Evolutionary conservation across 2,888 invertebrate species (phyloP).

Genomic region (Polylopha cassiicola): DNA sequence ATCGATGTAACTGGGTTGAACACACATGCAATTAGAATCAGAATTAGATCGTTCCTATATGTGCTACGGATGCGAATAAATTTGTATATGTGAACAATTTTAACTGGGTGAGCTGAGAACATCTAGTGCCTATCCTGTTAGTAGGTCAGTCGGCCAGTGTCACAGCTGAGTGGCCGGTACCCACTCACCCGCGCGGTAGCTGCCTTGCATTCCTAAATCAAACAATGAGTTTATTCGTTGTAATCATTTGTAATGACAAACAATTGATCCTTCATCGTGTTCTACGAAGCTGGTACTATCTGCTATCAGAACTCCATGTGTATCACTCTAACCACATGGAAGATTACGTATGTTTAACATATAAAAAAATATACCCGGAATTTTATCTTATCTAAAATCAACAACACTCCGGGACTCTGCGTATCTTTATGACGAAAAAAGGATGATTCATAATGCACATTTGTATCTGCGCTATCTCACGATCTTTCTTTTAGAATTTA

Average conservation of each 20-base stretch:
- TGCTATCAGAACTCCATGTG: too few relatives aligned
- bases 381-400: conserved; percentile 16
- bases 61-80: conserved; percentile 24
- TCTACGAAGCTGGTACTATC: too few relatives aligned
- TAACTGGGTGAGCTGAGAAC: conserved; percentile 28
- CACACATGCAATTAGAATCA: too few relatives aligned
- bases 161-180: conserved; percentile 36
- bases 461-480: conserved; percentile 5
- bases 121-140: conserved; percentile 35
- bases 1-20: too few relatives aligned
- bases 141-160: conserved; percentile 64
- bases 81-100: conserved; percentile 50
- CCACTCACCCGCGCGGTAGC: too few relatives aligned
- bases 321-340: too few relatives aligned
- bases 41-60: too few relatives aligned
- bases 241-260: too few relatives aligned
- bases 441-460: conserved; percentile 24
- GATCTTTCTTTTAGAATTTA: too few relatives aligned
- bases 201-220: too few relatives aligned
- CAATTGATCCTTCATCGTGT: too few relatives aligned
- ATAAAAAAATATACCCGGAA: conserved; percentile 13
- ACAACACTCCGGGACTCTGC: conserved; percentile 4
- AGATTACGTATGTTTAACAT: conserved; percentile 4
- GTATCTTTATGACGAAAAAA: conserved; percentile 26
- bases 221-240: too few relatives aligned